phyloP scores from a whole-genome alignment of 2,888 invertebrate species.

The Ametastegia equiseti region DNA sequence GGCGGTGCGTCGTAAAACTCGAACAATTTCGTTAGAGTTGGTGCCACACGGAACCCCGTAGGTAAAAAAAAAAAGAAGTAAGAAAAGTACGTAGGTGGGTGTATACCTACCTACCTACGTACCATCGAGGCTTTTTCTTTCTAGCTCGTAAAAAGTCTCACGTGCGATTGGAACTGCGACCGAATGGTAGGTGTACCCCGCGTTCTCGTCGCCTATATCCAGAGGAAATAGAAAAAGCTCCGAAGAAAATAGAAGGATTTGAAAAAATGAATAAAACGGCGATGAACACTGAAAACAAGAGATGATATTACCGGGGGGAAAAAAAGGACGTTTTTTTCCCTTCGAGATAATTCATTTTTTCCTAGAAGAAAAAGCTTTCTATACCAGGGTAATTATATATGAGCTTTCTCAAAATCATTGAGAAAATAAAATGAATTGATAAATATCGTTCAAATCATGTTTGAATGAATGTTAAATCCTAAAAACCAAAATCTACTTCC shows the following conservation, averaged over 20 bases:
- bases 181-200: not conserved
- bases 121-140: conserved; percentile 15
- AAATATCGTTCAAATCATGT: too few relatives aligned
- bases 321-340: too few relatives aligned
- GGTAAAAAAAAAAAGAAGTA: not conserved
- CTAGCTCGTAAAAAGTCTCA: conserved; percentile 19
- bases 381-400: too few relatives aligned
- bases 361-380: too few relatives aligned
- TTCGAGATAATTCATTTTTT: too few relatives aligned
- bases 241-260: not conserved
- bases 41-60: conserved; percentile 14
- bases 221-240: not conserved
- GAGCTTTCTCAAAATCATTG: too few relatives aligned
- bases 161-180: conserved; percentile 19
- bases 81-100: not conserved
- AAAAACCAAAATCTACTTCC: too few relatives aligned
- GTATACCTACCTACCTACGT: not conserved
- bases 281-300: too few relatives aligned
- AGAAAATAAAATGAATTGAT: too few relatives aligned
- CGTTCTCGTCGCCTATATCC: not conserved
- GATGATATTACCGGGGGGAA: too few relatives aligned
- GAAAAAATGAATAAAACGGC: not conserved
- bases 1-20: conserved; percentile 33
- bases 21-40: conserved; percentile 30
- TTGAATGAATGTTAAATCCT: too few relatives aligned